phyloP scores from a whole-genome alignment of 2,113 vertebrate genomes.

The Capricornis sumatraensis region DNA sequence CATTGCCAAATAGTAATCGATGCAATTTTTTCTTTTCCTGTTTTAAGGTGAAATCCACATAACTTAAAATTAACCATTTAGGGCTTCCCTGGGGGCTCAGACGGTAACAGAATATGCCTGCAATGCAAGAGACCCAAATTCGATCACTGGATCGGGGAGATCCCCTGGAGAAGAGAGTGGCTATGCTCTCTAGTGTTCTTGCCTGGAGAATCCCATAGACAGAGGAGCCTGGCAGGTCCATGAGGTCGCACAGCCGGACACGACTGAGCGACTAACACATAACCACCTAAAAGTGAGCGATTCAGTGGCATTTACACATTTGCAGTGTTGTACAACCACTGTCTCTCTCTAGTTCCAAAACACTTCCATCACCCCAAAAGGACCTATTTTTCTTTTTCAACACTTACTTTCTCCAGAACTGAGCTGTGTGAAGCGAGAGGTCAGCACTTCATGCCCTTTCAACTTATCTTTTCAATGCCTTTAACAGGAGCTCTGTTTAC shows the following conservation, averaged over 20 bases:
- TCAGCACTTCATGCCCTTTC: rapidly evolving
- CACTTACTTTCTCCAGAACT: too few relatives aligned
- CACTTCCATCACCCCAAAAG: background rate
- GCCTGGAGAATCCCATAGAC: background rate
- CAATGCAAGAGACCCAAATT: background rate
- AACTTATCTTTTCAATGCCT: background rate
- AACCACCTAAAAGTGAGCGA: background rate
- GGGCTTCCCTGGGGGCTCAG: background rate
- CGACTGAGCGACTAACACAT: background rate
- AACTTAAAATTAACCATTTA: background rate
- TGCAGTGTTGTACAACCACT: too few relatives aligned
- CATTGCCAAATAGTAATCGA: background rate
- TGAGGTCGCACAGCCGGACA: background rate
- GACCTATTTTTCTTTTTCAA: background rate
- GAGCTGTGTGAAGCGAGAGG: background rate
- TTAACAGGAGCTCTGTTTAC: background rate
- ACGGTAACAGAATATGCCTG: background rate
- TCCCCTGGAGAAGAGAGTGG: background rate
- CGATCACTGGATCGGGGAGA: background rate
- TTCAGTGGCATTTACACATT: background rate
- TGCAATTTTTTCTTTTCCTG: background rate
- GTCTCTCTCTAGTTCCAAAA: background rate
- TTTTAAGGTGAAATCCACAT: background rate
- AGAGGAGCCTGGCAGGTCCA: background rate
- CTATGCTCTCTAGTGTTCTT: background rate